Conservation (phyloP, 2,797 vertebrate species). For the Channallabes apus region DNA sequence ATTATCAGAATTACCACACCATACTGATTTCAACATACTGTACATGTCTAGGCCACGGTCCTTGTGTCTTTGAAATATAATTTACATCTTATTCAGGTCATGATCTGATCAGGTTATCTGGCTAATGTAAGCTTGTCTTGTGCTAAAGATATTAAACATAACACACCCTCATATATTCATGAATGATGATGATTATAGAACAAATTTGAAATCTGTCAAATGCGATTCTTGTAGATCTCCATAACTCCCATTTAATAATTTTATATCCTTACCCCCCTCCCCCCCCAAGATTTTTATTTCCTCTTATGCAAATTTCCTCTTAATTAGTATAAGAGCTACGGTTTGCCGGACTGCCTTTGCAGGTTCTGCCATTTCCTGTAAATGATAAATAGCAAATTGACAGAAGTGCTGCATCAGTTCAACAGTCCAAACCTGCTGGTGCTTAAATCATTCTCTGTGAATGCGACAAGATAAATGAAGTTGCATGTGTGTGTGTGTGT, state of each 20-base stretch:
- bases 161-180: not conserved
- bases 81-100: not conserved
- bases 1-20: not conserved
- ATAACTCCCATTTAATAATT: not conserved
- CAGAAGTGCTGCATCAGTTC: constrained; percentile 46
- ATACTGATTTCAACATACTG: not conserved
- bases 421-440: constrained; percentile 12
- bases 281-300: not conserved
- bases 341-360: constrained; percentile 30
- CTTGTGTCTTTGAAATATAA: not conserved
- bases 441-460: constrained; percentile 39
- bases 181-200: too few relatives aligned
- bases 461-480: constrained; percentile 42
- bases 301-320: not conserved
- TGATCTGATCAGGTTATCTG: not conserved
- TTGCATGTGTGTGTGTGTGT: not conserved
- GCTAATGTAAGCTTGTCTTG: not conserved
- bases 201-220: not conserved
- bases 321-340: constrained; percentile 42
- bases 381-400: constrained; percentile 46
- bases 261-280: constrained; percentile 11
- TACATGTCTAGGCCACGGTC: not conserved
- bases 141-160: not conserved
- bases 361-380: constrained; percentile 24
- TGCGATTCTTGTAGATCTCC: not conserved